These are phyloP conservation scores for Melinaea marsaeus DNA, from an alignment of 2,888 invertebrate genomes.

Conservation along the genomic window DNA sequence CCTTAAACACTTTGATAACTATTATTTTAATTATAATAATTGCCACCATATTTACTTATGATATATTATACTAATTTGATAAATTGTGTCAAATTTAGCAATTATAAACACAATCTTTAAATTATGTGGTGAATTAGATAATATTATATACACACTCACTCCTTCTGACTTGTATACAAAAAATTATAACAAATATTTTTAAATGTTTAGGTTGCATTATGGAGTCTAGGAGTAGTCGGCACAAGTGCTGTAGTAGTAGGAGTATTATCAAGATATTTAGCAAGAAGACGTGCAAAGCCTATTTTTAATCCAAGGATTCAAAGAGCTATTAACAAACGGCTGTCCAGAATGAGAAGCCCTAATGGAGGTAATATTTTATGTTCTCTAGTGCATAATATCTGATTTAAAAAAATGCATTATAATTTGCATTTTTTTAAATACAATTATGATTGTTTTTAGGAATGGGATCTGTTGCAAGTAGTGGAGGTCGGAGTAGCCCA, in stretches of 20 bases:
- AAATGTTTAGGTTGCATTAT: slow-evolving; percentile 79
- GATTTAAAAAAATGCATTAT: no score
- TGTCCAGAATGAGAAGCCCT: slow-evolving; percentile 83
- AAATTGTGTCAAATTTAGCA: no score
- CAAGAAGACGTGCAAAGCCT: slow-evolving; percentile 82
- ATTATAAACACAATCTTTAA: no score
- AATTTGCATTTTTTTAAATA: not conserved
- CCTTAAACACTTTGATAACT: no score
- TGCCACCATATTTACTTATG: no score
- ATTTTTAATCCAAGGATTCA: slow-evolving; percentile 79
- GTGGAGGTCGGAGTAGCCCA: slow-evolving; percentile 81
- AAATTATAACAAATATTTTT: slow-evolving; percentile 3
- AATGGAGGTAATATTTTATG: slow-evolving; percentile 72
- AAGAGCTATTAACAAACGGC: slow-evolving; percentile 76
- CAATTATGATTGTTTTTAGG: slow-evolving; percentile 46
- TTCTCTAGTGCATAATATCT: not conserved
- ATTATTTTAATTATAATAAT: no score
- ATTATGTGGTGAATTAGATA: no score
- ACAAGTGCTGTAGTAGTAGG: slow-evolving; percentile 89
- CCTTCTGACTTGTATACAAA: slow-evolving; percentile 8
- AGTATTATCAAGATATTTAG: slow-evolving; percentile 87
- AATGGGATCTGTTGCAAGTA: slow-evolving; percentile 82
- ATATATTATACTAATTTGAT: no score
- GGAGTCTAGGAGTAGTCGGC: slow-evolving; percentile 82
- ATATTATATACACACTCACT: slow-evolving; percentile 1